Evolutionary conservation across 2,797 vertebrate species (phyloP).

Genomic region (Diceros bicornis): DNA sequence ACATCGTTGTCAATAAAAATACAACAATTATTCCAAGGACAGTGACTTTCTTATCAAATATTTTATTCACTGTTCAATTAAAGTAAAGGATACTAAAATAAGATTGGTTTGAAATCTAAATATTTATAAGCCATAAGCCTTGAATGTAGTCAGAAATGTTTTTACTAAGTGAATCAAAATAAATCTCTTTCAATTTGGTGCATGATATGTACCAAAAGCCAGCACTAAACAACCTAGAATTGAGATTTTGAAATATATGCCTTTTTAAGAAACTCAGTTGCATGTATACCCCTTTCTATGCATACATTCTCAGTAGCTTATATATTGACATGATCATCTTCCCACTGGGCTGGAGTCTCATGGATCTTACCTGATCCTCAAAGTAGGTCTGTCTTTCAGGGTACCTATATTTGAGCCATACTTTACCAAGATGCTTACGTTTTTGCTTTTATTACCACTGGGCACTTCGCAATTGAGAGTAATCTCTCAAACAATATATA

Average conservation of each 20-base stretch:
- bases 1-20: background rate
- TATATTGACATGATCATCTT: background rate
- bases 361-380: background rate
- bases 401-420: background rate
- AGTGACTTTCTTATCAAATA: background rate
- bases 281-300: fast-evolving
- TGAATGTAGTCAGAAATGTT: background rate
- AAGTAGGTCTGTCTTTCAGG: background rate
- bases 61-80: background rate
- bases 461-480: background rate
- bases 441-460: background rate
- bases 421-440: background rate
- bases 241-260: background rate
- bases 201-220: background rate
- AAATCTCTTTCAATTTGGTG: background rate
- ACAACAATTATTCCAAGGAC: background rate
- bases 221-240: background rate
- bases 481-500: background rate
- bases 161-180: background rate
- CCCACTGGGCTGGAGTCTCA: fast-evolving
- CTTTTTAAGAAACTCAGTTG: background rate
- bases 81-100: background rate
- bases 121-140: background rate
- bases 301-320: fast-evolving
- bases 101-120: background rate